Evolutionary conservation across 2,888 invertebrate species (phyloP).

Genomic region (Piscicola geometra): DNA sequence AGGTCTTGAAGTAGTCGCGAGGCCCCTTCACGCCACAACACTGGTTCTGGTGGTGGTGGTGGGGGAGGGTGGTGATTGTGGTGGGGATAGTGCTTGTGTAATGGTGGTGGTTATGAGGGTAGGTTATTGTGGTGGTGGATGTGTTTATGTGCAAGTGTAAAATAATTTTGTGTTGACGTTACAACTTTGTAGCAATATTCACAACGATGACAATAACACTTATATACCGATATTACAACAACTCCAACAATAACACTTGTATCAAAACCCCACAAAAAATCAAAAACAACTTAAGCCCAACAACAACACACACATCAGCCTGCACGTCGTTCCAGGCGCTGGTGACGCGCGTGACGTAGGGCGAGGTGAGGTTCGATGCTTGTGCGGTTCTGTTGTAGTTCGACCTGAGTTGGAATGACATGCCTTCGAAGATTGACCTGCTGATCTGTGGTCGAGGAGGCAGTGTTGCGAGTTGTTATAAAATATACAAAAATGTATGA

Average conservation of each 20-base stretch:
- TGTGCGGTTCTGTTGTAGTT: slow-evolving; percentile 29
- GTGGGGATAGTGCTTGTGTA: background rate
- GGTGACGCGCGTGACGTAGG: slow-evolving; percentile 23
- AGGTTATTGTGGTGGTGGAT: background rate
- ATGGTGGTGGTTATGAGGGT: no score
- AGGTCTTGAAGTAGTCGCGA: slow-evolving; percentile 33
- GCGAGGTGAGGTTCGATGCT: slow-evolving; percentile 13
- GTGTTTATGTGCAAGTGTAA: background rate
- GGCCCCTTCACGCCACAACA: slow-evolving; percentile 38
- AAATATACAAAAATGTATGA: background rate
- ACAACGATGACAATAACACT: no score
- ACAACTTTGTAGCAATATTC: background rate
- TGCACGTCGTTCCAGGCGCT: slow-evolving; percentile 25
- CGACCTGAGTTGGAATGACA: slow-evolving; percentile 9
- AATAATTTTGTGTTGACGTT: no score
- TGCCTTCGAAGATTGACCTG: slow-evolving; percentile 8
- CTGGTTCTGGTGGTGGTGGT: slow-evolving; percentile 21
- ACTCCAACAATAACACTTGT: no score
- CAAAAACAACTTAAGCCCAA: no score
- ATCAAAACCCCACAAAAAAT: no score
- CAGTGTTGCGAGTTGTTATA: background rate
- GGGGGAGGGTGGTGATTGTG: background rate
- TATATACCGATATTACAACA: no score
- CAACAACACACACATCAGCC: background rate
- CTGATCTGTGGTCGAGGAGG: background rate